Evolutionary conservation across 2,797 vertebrate genomes (phyloP).

Genomic region (Gymnopithys bicolor): DNA sequence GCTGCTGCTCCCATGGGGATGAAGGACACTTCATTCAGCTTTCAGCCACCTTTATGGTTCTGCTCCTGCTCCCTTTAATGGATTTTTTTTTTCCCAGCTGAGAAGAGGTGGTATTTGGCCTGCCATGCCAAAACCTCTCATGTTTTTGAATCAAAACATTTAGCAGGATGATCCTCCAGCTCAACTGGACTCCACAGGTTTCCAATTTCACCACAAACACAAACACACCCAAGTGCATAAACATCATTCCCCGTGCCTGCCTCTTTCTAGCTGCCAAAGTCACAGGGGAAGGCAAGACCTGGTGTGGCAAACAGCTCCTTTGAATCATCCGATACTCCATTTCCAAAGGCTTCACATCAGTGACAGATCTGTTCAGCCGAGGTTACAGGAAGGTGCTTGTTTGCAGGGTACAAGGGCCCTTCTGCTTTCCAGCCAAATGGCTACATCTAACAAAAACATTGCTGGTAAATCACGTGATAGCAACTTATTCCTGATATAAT

Average conservation of each 20-base stretch:
- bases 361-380: not conserved
- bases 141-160: not conserved
- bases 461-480: not conserved
- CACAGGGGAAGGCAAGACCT: not conserved
- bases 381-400: not conserved
- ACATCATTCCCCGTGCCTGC: rapidly evolving
- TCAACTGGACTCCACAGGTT: not conserved
- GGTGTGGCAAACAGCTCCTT: not conserved
- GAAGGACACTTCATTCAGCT: not conserved
- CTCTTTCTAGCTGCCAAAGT: not conserved
- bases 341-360: not conserved
- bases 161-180: not conserved
- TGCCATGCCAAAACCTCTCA: not conserved
- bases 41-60: not conserved
- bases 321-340: not conserved
- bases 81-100: not conserved
- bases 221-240: not conserved
- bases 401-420: not conserved
- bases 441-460: not conserved
- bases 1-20: not conserved
- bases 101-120: not conserved
- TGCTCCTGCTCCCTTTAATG: not conserved
- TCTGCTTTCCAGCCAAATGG: conserved; percentile 17
- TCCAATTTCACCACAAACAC: conserved; percentile 13
- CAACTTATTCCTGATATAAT: not conserved